Percentiles rank a stretch among this genome's conserved stretches.
Evolutionary conservation across 2,113 vertebrate species (phyloP).

Genomic region (Phrynosoma platyrhinos): DNA sequence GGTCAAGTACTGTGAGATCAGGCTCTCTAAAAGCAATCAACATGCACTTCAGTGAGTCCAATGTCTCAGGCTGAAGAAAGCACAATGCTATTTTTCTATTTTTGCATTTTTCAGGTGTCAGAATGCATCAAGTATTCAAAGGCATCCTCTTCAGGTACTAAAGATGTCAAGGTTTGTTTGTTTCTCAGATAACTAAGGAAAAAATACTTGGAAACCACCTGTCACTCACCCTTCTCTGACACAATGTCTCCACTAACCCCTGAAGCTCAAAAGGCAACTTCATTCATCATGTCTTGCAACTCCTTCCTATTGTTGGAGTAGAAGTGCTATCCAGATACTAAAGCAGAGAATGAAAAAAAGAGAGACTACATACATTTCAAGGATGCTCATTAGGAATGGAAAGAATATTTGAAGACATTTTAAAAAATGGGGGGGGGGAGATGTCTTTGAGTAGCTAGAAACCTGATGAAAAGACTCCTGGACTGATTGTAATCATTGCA

Average conservation of each 20-base stretch:
- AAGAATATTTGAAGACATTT: not conserved
- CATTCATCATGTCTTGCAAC: not conserved
- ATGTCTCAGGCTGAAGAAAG: not conserved
- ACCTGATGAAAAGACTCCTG: no score
- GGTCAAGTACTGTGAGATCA: slow-evolving; percentile 29
- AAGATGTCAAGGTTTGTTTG: slow-evolving; percentile 14
- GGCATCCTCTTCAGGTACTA: not conserved
- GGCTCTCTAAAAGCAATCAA: not conserved
- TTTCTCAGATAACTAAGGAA: not conserved
- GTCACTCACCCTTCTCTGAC: not conserved
- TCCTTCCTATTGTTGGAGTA: not conserved
- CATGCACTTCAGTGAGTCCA: not conserved
- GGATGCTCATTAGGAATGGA: not conserved
- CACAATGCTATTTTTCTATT: not conserved
- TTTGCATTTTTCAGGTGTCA: slow-evolving; percentile 3
- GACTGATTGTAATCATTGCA: no score
- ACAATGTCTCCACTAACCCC: not conserved
- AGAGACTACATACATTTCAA: not conserved
- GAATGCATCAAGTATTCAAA: not conserved
- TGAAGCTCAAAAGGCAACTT: not conserved
- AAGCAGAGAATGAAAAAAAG: not conserved
- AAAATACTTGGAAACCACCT: not conserved
- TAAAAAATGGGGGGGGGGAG: no score
- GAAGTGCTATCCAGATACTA: not conserved
- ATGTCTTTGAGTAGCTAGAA: not conserved